Evolutionary conservation across 2,888 invertebrate species (phyloP).

Genomic region (Malacosoma neustria): DNA sequence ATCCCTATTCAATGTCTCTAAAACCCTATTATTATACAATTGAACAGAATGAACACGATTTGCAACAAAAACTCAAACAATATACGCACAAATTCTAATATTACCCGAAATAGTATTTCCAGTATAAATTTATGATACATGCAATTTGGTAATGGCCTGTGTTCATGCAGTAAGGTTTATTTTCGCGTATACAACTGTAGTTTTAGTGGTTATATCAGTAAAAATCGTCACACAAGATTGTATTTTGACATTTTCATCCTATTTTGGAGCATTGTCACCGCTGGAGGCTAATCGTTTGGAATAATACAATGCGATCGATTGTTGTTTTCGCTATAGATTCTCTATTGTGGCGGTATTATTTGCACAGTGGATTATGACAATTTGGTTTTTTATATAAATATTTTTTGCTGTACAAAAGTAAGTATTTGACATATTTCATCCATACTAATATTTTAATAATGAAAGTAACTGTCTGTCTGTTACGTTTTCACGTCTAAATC

Average conservation of each 20-base stretch:
- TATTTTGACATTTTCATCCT: conserved; percentile 72
- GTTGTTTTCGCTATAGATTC: conserved; percentile 11
- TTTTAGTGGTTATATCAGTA: conserved; percentile 15
- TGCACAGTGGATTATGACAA: conserved; percentile 15
- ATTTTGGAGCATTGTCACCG: conserved; percentile 54
- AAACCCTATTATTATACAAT: conserved; percentile 14
- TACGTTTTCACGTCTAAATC: too few species aligned
- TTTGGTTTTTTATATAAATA: conserved; percentile 7
- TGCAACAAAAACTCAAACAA: conserved; percentile 38
- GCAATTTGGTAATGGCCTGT: conserved; percentile 1
- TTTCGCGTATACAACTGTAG: conserved; percentile 8
- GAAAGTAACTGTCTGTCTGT: too few species aligned
- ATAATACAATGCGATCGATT: conserved; percentile 32
- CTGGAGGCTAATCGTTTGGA: conserved; percentile 57
- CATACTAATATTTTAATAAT: too few species aligned
- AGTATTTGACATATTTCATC: too few species aligned
- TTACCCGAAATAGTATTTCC: conserved; percentile 45
- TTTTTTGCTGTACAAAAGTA: too few species aligned
- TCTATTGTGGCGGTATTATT: neutral
- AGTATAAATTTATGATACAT: conserved; percentile 17
- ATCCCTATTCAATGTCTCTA: neutral
- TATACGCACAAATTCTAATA: conserved; percentile 59
- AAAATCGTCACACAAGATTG: conserved; percentile 57
- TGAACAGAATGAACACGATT: conserved; percentile 27
- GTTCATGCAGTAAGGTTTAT: conserved; percentile 7